Evolutionary conservation across 2,797 vertebrate species (phyloP).

Genomic region (Gymnopithys bicolor): DNA sequence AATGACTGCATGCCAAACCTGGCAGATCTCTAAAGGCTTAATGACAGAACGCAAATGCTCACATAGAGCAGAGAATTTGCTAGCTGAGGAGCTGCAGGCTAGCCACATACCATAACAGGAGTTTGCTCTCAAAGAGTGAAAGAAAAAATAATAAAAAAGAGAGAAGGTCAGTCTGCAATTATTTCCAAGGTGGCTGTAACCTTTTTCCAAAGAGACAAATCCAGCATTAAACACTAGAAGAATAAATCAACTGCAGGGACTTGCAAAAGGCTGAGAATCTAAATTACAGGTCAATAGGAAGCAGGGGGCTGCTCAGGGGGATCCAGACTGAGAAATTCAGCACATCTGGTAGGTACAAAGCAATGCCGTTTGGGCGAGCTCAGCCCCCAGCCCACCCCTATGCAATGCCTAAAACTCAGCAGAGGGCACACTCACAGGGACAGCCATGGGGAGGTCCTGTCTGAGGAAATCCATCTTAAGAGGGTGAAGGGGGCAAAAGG

Average conservation of each 20-base stretch:
- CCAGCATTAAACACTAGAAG: conserved; percentile 39
- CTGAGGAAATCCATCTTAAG: background rate
- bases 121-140: conserved; percentile 1
- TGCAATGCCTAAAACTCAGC: background rate
- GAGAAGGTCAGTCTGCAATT: conserved; percentile 4
- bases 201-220: conserved; percentile 41
- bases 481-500: background rate
- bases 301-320: conserved; percentile 53
- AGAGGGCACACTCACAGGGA: background rate
- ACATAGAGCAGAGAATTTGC: conserved; percentile 28
- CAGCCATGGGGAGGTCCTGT: background rate
- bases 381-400: conserved; percentile 42
- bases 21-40: conserved; percentile 60
- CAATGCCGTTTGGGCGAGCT: conserved; percentile 31
- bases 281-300: conserved; percentile 64
- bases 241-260: conserved; percentile 55
- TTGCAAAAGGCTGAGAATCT: conserved; percentile 54
- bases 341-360: conserved; percentile 67
- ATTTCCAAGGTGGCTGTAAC: conserved; percentile 57
- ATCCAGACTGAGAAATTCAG: conserved; percentile 50
- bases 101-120: background rate
- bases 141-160: background rate
- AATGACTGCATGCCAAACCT: conserved; percentile 64
- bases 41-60: conserved; percentile 42
- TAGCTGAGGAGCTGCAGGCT: conserved; percentile 10